A percentile compares a stretch with the other conserved stretches of the same genome.
Evolutionary conservation across 2,113 vertebrate species (phyloP).

Genomic region (Lepidiolamprologus cunningtoni): DNA sequence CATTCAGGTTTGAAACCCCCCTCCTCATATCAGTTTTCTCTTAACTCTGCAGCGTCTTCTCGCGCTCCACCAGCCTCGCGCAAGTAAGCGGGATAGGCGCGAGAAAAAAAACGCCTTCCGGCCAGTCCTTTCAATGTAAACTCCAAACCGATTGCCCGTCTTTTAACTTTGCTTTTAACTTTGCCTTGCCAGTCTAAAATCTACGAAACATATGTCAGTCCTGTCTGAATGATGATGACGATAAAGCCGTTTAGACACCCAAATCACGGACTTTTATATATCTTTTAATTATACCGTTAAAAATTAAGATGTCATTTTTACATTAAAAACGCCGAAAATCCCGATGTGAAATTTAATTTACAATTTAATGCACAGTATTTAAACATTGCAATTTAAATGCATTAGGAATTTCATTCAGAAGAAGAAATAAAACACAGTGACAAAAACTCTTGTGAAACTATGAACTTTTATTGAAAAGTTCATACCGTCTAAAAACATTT

Average conservation of each 20-base stretch:
- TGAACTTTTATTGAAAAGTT: neutral
- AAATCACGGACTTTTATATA: neutral
- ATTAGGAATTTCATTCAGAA: neutral
- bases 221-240: neutral
- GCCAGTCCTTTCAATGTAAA: conserved; percentile 19
- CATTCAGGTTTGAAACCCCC: neutral
- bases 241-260: neutral
- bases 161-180: neutral
- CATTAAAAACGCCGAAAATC: neutral
- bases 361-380: neutral
- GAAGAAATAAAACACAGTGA: neutral
- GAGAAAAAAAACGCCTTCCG: neutral
- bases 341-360: neutral
- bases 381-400: neutral
- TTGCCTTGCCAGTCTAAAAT: neutral
- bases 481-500: neutral
- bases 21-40: too few relatives aligned
- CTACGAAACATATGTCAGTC: neutral
- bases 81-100: neutral
- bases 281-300: neutral
- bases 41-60: neutral
- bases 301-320: neutral
- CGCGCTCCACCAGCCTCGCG: too few relatives aligned
- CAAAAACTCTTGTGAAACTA: neutral
- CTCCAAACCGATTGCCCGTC: neutral